A percentile compares a stretch with the other conserved stretches of the same genome.
Conservation (phyloP, 23 tunicate genomes). For the Phallusia fumigata region DNA sequence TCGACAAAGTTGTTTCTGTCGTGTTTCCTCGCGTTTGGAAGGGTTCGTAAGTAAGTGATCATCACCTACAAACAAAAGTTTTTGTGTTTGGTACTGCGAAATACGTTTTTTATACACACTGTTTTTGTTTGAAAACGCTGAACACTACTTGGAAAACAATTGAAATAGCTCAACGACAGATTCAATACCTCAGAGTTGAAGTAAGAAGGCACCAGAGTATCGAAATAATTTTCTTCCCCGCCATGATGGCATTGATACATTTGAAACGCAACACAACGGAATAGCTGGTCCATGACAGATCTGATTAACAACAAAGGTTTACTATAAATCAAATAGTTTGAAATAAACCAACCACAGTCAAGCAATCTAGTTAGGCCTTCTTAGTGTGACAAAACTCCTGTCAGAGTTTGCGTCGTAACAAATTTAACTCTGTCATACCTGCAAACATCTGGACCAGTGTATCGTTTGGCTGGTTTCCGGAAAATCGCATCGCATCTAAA, state of each 20-base stretch:
- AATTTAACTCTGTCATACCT: background rate
- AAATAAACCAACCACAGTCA: too few species aligned
- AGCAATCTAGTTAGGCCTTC: too few species aligned
- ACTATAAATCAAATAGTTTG: too few species aligned
- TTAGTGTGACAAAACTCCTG: too few species aligned
- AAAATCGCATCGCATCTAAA: constrained; percentile 9
- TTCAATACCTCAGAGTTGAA: too few species aligned
- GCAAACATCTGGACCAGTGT: background rate
- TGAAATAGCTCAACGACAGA: too few species aligned
- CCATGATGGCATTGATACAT: background rate
- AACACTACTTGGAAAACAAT: too few species aligned
- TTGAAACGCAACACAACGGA: background rate
- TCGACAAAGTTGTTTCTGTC: background rate
- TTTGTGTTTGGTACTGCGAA: too few species aligned
- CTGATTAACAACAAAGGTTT: background rate
- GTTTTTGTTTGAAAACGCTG: too few species aligned
- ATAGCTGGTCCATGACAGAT: background rate
- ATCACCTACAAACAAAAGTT: too few species aligned
- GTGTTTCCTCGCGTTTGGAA: background rate
- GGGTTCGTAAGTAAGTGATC: background rate
- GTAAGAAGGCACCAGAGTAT: background rate
- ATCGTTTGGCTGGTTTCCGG: background rate
- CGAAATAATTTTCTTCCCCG: background rate
- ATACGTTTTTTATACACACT: too few species aligned
- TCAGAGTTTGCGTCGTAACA: too few species aligned